Conservation (phyloP, 2,113 vertebrate genomes). For the Epinephelus fuscoguttatus region DNA sequence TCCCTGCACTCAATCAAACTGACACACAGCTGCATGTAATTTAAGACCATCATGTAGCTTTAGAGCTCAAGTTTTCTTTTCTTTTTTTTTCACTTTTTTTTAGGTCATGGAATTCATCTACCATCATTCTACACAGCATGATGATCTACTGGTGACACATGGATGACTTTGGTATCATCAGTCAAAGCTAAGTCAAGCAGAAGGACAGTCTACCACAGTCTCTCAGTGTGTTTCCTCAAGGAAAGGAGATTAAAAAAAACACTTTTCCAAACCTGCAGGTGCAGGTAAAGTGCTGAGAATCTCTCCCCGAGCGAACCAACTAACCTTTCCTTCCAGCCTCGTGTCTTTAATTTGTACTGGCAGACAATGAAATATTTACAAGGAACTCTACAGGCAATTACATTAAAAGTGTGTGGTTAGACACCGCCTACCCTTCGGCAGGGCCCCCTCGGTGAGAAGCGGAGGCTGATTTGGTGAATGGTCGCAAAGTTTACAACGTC, state of each 20-base stretch:
- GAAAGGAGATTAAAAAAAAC: background rate
- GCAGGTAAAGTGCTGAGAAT: slow-evolving; percentile 68
- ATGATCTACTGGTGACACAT: background rate
- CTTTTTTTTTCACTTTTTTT: background rate
- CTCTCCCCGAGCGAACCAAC: slow-evolving; percentile 61
- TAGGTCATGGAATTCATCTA: background rate
- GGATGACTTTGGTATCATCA: slow-evolving; percentile 16
- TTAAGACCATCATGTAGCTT: background rate
- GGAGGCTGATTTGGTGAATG: slow-evolving; percentile 89
- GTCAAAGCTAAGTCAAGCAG: slow-evolving; percentile 27
- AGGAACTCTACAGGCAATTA: slow-evolving; percentile 94
- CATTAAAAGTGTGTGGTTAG: slow-evolving; percentile 94
- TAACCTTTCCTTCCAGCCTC: slow-evolving; percentile 74
- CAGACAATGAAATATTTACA: slow-evolving; percentile 95
- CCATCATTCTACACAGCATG: background rate
- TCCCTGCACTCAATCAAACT: background rate
- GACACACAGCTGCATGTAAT: background rate
- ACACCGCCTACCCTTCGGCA: slow-evolving; percentile 88
- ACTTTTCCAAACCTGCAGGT: slow-evolving; percentile 46
- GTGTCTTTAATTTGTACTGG: slow-evolving; percentile 90
- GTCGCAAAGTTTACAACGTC: slow-evolving; percentile 92
- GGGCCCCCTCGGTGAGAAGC: slow-evolving; percentile 87
- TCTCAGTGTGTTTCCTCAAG: slow-evolving; percentile 31
- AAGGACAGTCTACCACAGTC: slow-evolving; percentile 9
- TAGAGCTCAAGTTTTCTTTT: background rate